Evolutionary conservation across 2,113 vertebrate species (phyloP).

Genomic region (Phylloscopus trochiloides): DNA sequence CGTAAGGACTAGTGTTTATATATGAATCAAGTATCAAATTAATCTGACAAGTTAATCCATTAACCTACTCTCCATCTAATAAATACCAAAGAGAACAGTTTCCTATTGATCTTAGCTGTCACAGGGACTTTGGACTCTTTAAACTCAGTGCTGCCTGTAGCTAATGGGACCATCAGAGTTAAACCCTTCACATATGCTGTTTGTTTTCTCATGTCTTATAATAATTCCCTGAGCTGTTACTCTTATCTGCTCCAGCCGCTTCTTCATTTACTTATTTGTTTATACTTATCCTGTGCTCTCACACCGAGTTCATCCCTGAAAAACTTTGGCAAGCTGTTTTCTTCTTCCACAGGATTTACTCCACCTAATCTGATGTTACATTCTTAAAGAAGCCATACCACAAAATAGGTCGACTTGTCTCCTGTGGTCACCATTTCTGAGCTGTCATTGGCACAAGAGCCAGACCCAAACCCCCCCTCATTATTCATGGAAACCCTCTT

Average conservation of each 20-base stretch:
- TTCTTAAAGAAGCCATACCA: not conserved
- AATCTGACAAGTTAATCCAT: slow-evolving; percentile 38
- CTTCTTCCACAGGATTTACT: not conserved
- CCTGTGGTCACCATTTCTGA: not conserved
- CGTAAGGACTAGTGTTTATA: not conserved
- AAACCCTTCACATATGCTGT: not conserved
- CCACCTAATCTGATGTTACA: not conserved
- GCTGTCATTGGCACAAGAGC: not conserved
- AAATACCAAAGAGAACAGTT: slow-evolving; percentile 27
- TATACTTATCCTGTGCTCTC: not conserved
- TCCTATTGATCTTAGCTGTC: slow-evolving; percentile 30
- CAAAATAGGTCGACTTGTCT: not conserved
- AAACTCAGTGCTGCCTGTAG: not conserved
- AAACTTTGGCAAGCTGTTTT: not conserved
- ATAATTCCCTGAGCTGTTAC: slow-evolving; percentile 18
- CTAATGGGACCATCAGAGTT: slow-evolving; percentile 16
- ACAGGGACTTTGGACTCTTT: not conserved
- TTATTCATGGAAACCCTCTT: not conserved
- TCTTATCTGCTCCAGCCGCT: slow-evolving; percentile 13
- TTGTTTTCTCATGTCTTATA: slow-evolving; percentile 21
- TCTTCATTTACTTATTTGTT: slow-evolving; percentile 51
- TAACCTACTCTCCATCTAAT: slow-evolving; percentile 29
- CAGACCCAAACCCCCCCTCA: not conserved
- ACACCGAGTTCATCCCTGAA: not conserved
- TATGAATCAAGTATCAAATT: not conserved